Evolutionary conservation across 2,113 vertebrate species (phyloP).

Genomic region (Anthoscopus minutus): DNA sequence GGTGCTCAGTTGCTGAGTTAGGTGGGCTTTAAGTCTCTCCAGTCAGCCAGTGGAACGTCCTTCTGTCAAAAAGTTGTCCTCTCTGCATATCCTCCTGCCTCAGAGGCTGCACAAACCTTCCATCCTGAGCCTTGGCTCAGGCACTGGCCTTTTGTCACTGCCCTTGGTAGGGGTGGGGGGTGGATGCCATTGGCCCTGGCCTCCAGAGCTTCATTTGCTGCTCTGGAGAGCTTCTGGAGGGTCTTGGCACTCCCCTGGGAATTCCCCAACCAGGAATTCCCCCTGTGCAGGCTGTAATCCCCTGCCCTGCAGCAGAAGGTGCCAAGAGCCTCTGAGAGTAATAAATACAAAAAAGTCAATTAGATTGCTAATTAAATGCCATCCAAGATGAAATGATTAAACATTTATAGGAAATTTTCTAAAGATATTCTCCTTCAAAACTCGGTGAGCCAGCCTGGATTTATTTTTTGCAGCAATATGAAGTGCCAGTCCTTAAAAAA

Average conservation of each 20-base stretch:
- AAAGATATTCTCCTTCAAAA: background rate
- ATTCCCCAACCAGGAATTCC: background rate
- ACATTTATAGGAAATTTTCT: background rate
- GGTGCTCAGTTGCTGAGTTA: background rate
- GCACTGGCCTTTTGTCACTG: background rate
- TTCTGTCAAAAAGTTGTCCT: too few relatives aligned
- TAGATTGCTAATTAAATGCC: slow-evolving; percentile 13
- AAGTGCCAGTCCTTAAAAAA: background rate
- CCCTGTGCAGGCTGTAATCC: fast-evolving
- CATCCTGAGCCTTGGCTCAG: background rate
- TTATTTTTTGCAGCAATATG: background rate
- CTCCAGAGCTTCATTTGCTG: background rate
- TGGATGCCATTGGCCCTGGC: background rate
- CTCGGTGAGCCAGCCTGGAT: background rate
- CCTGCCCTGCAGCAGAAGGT: background rate
- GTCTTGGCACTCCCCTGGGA: background rate
- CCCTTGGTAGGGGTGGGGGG: too few relatives aligned
- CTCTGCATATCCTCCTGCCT: background rate
- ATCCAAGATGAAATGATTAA: background rate
- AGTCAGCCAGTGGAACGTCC: background rate
- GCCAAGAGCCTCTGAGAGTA: background rate
- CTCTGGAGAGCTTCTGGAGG: background rate
- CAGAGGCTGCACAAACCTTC: background rate
- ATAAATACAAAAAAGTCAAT: background rate
- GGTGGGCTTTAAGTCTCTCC: background rate